phyloP scores from a whole-genome alignment of 2,888 invertebrate species.

The Agrilus mali region DNA sequence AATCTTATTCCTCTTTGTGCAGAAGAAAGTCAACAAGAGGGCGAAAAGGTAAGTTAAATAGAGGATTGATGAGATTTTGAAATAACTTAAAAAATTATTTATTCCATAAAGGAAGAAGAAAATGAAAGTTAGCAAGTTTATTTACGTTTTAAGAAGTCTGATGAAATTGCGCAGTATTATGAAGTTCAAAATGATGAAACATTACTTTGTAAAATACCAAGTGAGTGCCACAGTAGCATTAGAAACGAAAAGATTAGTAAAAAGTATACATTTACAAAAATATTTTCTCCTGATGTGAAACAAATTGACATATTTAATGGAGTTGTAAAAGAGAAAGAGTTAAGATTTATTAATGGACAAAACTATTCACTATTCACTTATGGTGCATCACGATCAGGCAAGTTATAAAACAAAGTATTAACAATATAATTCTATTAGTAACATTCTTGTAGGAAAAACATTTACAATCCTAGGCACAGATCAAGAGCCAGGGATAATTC shows the following conservation, averaged over 20 bases:
- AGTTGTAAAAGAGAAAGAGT: constrained; percentile 22
- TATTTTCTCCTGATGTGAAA: constrained; percentile 19
- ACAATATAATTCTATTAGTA: neutral
- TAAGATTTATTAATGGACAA: constrained; percentile 40
- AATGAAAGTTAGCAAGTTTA: constrained; percentile 9
- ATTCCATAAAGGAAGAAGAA: constrained; percentile 1
- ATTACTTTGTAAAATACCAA: constrained; percentile 16
- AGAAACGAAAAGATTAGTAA: constrained; percentile 13
- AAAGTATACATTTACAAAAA: constrained; percentile 23
- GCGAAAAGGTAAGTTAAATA: neutral
- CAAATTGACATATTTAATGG: constrained; percentile 24
- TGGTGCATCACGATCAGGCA: constrained; percentile 84
- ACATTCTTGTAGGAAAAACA: constrained; percentile 23
- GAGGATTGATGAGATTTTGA: neutral
- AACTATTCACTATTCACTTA: constrained; percentile 73
- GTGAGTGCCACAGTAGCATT: constrained; percentile 13
- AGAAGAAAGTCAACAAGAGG: neutral
- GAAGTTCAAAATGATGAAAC: constrained; percentile 13
- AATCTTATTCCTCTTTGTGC: neutral
- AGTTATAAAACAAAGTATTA: constrained; percentile 25
- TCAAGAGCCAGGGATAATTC: constrained; percentile 48
- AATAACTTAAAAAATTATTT: too few species aligned
- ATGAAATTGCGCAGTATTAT: constrained; percentile 14
- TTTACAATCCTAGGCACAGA: constrained; percentile 38
- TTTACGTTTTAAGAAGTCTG: constrained; percentile 11